These are phyloP conservation scores for Choloepus didactylus DNA, from an alignment of 2,797 vertebrate genomes.

Conservation along the genomic window DNA sequence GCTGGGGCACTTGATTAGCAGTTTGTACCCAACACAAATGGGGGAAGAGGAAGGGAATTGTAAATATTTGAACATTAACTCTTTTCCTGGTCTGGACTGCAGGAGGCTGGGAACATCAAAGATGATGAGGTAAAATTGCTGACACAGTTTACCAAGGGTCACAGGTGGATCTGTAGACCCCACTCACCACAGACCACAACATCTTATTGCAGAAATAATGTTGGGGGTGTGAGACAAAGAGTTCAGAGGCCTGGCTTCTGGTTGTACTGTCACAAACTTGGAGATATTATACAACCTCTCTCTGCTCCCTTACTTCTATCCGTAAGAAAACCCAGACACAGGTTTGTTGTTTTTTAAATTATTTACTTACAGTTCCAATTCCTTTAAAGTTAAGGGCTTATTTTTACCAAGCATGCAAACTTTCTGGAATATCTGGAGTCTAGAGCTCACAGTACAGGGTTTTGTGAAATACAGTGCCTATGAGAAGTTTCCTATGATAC, in stretches of 20 bases:
- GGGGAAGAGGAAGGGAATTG: neutral
- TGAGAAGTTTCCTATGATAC: conserved; percentile 90
- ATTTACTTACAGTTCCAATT: neutral
- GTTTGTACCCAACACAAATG: neutral
- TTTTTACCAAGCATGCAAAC: neutral
- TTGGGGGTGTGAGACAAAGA: neutral
- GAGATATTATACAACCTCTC: neutral
- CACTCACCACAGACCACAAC: neutral
- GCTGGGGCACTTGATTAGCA: neutral
- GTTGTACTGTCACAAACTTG: neutral
- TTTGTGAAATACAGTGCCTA: conserved; percentile 92
- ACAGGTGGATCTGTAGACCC: neutral
- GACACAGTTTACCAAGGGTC: neutral
- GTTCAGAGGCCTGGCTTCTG: neutral
- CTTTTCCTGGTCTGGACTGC: neutral
- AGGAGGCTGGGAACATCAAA: neutral
- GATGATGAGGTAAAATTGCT: neutral
- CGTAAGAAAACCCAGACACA: neutral
- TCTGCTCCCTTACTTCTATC: neutral
- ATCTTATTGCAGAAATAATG: neutral
- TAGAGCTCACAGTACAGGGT: conserved; percentile 89
- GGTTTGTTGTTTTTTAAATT: neutral
- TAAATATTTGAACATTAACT: neutral
- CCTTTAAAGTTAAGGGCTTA: neutral
- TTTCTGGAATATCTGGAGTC: neutral